These are phyloP conservation scores for Netelia fuscicornis DNA, from an alignment of 2,888 invertebrate species.

Conservation along the genomic window DNA sequence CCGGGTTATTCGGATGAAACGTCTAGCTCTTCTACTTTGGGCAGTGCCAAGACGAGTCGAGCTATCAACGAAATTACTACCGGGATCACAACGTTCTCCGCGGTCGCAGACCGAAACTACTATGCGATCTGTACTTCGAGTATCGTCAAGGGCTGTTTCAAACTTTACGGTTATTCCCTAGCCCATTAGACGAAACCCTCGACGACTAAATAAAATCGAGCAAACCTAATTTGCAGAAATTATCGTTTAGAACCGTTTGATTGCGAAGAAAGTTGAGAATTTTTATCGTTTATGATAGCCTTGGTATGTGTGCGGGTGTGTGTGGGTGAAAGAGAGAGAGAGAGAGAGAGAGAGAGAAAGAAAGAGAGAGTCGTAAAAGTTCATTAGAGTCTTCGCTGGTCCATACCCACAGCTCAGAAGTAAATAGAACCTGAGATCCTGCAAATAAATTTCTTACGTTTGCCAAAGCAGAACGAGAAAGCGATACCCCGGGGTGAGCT, in stretches of 20 bases:
- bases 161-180: background rate
- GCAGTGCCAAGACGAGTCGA: slow-evolving; percentile 3
- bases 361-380: slow-evolving; percentile 16
- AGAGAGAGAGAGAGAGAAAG: background rate
- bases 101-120: background rate
- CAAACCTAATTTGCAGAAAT: slow-evolving; percentile 10
- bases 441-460: slow-evolving; percentile 57
- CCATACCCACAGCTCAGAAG: slow-evolving; percentile 35
- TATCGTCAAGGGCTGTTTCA: background rate
- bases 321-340: too few species aligned
- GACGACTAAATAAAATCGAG: background rate
- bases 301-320: background rate
- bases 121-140: background rate
- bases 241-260: background rate
- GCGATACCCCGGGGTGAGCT: slow-evolving; percentile 51
- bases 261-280: background rate
- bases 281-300: slow-evolving; percentile 1
- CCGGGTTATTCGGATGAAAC: background rate
- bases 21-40: slow-evolving; percentile 1
- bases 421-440: slow-evolving; percentile 56
- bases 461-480: slow-evolving; percentile 45
- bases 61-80: slow-evolving; percentile 36
- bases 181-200: background rate
- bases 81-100: slow-evolving; percentile 6
- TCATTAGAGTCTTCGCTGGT: slow-evolving; percentile 26